Conservation (phyloP, 1,140 invertebrate species). For the Brachionus plicatilis region DNA sequence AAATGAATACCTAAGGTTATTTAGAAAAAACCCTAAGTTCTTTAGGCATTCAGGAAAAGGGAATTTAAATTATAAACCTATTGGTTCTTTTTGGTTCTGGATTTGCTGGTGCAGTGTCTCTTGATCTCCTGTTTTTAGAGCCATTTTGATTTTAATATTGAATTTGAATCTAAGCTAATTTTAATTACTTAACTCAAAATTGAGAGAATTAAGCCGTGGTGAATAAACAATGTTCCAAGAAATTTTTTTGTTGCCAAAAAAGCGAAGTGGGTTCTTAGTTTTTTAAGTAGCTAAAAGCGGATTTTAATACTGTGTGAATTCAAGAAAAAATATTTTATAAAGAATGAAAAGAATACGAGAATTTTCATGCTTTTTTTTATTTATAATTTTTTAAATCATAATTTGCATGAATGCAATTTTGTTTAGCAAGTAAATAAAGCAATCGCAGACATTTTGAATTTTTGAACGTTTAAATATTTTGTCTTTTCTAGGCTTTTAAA, state of each 20-base stretch:
- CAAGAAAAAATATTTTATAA: background rate
- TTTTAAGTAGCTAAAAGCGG: background rate
- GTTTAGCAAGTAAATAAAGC: background rate
- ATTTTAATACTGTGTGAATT: background rate
- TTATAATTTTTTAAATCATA: background rate
- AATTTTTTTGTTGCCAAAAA: background rate
- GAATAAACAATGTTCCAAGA: background rate
- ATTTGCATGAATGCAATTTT: constrained; percentile 32
- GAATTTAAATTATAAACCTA: background rate
- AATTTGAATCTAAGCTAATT: background rate
- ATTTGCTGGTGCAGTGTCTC: background rate
- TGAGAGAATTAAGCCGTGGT: background rate
- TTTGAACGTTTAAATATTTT: background rate
- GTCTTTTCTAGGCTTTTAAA: background rate
- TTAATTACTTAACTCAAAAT: background rate
- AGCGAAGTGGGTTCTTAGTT: background rate
- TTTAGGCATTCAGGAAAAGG: background rate
- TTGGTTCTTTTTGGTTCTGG: background rate
- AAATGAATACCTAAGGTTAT: background rate
- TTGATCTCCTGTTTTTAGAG: background rate
- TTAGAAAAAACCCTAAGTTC: background rate
- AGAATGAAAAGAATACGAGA: constrained; percentile 11
- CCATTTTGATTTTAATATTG: background rate
- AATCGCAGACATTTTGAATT: constrained; percentile 20
- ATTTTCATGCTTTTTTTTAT: constrained; percentile 28